Evolutionary conservation across 1,140 invertebrate genomes (phyloP).

Genomic region (Oncopeltus fasciatus): DNA sequence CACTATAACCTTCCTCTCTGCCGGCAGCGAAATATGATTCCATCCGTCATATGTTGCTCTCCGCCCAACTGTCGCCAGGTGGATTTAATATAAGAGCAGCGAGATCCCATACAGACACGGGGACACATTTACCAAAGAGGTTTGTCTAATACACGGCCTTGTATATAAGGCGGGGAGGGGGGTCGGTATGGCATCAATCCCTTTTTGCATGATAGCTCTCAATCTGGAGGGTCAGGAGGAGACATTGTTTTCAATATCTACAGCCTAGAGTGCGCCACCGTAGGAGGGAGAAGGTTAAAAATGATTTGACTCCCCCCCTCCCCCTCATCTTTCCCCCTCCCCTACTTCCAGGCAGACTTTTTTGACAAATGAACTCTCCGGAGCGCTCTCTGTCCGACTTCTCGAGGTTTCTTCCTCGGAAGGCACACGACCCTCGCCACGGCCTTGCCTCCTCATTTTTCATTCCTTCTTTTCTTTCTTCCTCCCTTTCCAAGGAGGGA

Average conservation of each 20-base stretch:
- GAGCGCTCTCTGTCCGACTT: constrained; percentile 6
- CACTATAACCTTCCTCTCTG: too few relatives aligned
- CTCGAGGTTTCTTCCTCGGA: constrained; percentile 8
- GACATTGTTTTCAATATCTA: constrained; percentile 22
- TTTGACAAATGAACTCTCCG: constrained; percentile 20
- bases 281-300: constrained; percentile 8
- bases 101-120: neutral
- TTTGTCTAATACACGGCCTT: constrained; percentile 14
- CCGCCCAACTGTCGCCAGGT: constrained; percentile 21
- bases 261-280: neutral
- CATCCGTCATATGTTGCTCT: constrained; percentile 20
- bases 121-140: neutral
- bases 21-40: constrained; percentile 22
- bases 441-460: constrained; percentile 16
- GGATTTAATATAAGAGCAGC: constrained; percentile 17
- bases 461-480: constrained; percentile 12
- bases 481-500: too few relatives aligned
- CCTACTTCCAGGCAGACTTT: neutral
- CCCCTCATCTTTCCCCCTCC: neutral
- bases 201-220: constrained; percentile 11
- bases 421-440: constrained; percentile 4
- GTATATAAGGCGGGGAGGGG: constrained; percentile 13
- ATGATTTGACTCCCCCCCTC: constrained; percentile 15
- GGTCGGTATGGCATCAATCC: constrained; percentile 21
- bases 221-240: neutral